A percentile compares a stretch with the other conserved stretches of the same genome.
phyloP scores from a whole-genome alignment of 1,140 invertebrate genomes.

The Laupala kohalensis region DNA sequence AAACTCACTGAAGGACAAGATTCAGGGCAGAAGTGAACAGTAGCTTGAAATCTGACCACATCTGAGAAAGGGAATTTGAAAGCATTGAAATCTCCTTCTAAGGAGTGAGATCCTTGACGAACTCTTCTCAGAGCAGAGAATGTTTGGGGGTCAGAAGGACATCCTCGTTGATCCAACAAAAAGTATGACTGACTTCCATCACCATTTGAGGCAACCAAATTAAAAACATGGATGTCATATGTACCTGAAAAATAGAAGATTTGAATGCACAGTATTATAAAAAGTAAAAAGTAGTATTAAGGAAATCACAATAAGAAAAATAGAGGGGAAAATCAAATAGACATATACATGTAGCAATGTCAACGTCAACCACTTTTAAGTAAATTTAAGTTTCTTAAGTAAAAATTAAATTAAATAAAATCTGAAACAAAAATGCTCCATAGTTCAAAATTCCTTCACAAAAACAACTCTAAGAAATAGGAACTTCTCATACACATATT shows the following conservation, averaged over 20 bases:
- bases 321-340: not conserved
- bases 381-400: too few species aligned
- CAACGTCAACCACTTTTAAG: too few species aligned
- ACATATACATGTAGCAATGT: too few species aligned
- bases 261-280: not conserved
- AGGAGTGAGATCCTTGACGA: slow-evolving; percentile 26
- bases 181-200: slow-evolving; percentile 33
- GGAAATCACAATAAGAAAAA: not conserved
- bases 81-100: slow-evolving; percentile 40
- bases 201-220: slow-evolving; percentile 38
- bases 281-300: not conserved
- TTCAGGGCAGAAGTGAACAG: slow-evolving; percentile 50
- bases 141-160: slow-evolving; percentile 36
- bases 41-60: slow-evolving; percentile 49
- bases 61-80: slow-evolving; percentile 58
- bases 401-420: too few species aligned
- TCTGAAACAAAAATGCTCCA: too few species aligned
- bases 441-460: too few species aligned
- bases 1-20: slow-evolving; percentile 38
- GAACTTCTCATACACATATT: too few species aligned
- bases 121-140: slow-evolving; percentile 36
- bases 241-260: slow-evolving; percentile 25
- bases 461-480: too few species aligned
- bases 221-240: slow-evolving; percentile 37
- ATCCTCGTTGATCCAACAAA: slow-evolving; percentile 36